These are phyloP conservation scores for Anastrepha obliqua DNA, from an alignment of 1,140 invertebrate species.

Conservation along the genomic window DNA sequence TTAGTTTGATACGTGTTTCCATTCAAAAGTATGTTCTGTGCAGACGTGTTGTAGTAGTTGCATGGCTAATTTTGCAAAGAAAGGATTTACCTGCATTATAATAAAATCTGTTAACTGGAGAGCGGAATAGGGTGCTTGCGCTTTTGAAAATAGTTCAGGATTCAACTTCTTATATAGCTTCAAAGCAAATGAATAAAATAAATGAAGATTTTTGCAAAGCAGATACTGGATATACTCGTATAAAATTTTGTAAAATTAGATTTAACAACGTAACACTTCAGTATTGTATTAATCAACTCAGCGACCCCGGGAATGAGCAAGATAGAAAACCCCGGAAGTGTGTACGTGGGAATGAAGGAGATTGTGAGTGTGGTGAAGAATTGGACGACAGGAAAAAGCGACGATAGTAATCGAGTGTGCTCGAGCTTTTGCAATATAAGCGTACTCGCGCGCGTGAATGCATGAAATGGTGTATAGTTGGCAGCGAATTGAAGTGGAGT, in stretches of 20 bases:
- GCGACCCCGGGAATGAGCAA: not conserved
- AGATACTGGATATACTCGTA: not conserved
- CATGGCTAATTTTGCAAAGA: too few species aligned
- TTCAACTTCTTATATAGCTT: not conserved
- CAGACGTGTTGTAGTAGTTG: too few species aligned
- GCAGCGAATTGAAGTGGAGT: not conserved
- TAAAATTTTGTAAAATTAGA: conserved; percentile 30
- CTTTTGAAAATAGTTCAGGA: not conserved
- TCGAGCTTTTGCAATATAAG: not conserved
- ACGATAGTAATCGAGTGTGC: not conserved
- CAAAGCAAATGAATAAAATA: not conserved
- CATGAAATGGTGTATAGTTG: not conserved
- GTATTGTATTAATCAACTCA: conserved; percentile 18
- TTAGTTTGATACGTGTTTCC: too few species aligned
- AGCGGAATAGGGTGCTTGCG: not conserved
- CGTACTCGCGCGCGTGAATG: conserved; percentile 6
- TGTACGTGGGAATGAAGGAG: not conserved
- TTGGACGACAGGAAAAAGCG: not conserved
- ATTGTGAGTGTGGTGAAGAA: conserved; percentile 19
- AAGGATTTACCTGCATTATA: too few species aligned
- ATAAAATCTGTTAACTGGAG: not conserved
- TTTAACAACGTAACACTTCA: conserved; percentile 43
- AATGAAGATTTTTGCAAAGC: not conserved
- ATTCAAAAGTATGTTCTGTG: too few species aligned
- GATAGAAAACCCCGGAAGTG: not conserved